Percentiles rank a stretch among this genome's conserved stretches.
Conservation (phyloP, 2,113 vertebrate genomes). For the Paraplagusia blochii region DNA sequence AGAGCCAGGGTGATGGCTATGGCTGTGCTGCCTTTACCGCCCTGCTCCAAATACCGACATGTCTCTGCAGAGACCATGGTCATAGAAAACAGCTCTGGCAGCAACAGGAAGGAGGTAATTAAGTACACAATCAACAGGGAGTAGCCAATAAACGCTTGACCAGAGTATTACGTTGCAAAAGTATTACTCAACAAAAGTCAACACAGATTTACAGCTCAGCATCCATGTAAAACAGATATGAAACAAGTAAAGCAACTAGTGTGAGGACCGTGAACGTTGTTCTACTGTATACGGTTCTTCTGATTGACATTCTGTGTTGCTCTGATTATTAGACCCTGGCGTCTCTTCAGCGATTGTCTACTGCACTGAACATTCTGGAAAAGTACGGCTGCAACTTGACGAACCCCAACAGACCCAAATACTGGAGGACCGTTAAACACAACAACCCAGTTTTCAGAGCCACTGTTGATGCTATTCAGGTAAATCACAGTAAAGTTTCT, state of each 20-base stretch:
- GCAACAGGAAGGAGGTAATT: conserved; percentile 71
- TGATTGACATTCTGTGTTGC: neutral
- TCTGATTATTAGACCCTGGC: conserved; percentile 53
- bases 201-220: no score
- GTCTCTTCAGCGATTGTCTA: conserved; percentile 76
- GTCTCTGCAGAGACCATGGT: conserved; percentile 73
- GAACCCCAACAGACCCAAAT: conserved; percentile 81
- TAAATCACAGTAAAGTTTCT: conserved; percentile 33
- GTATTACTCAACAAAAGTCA: no score
- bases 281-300: neutral
- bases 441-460: conserved; percentile 89
- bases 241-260: neutral
- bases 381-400: conserved; percentile 90
- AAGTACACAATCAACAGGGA: neutral
- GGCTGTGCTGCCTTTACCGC: conserved; percentile 70
- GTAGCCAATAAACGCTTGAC: no score
- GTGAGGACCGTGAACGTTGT: neutral
- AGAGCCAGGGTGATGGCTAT: conserved; percentile 60
- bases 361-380: conserved; percentile 87
- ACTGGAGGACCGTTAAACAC: conserved; percentile 89
- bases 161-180: no score
- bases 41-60: conserved; percentile 71
- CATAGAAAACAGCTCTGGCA: conserved; percentile 66
- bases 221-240: no score
- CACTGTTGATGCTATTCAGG: conserved; percentile 85